Percentiles rank a stretch among this genome's conserved stretches.
These are phyloP conservation scores for Piprites chloris DNA, from an alignment of 2,113 vertebrate species.

Conservation along the genomic window DNA sequence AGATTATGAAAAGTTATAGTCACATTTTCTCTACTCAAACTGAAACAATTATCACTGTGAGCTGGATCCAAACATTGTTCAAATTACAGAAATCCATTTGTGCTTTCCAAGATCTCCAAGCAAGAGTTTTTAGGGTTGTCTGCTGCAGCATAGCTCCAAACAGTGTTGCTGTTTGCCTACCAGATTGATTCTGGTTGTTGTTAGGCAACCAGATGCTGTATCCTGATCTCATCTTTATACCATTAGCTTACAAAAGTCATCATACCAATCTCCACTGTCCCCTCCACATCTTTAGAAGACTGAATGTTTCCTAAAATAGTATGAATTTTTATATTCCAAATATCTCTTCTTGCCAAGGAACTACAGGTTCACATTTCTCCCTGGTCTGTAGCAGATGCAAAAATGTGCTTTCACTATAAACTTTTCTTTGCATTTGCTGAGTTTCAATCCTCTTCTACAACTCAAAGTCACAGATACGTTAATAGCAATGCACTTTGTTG, in stretches of 20 bases:
- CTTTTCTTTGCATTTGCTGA: not conserved
- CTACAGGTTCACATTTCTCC: not conserved
- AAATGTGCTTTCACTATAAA: not conserved
- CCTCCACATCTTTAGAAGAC: not conserved
- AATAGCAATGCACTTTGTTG: not conserved
- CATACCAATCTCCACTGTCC: not conserved
- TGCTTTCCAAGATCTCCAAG: not conserved
- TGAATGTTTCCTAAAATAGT: not conserved
- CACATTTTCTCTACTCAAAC: not conserved
- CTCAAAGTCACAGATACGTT: not conserved
- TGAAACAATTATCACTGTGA: not conserved
- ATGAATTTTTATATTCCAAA: not conserved
- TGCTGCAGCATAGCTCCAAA: not conserved
- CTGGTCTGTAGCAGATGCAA: not conserved
- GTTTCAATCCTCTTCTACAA: not conserved
- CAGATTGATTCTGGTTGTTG: not conserved
- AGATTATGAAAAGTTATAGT: not conserved
- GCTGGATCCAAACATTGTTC: fast-evolving
- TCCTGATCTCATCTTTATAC: not conserved
- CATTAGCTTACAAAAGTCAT: not conserved
- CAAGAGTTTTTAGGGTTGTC: not conserved
- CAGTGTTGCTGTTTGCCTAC: not conserved
- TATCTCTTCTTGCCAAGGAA: not conserved
- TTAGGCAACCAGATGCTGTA: not conserved
- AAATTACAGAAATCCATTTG: not conserved